Conservation (phyloP, 1,140 invertebrate genomes). For the Spodoptera litura region DNA sequence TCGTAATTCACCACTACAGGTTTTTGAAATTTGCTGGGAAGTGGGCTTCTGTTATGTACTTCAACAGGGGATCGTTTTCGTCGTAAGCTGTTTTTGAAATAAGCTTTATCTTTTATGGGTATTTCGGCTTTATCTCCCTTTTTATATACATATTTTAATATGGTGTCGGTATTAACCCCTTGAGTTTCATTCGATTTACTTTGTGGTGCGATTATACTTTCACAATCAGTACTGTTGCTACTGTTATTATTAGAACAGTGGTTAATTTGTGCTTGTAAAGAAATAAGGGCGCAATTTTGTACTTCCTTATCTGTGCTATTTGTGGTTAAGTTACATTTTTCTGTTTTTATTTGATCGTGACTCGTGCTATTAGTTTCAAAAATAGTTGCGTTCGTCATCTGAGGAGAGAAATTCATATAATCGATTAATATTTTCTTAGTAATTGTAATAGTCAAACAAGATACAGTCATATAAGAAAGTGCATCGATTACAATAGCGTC, state of each 20-base stretch:
- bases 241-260: slow-evolving; percentile 15
- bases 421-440: neutral
- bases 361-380: slow-evolving; percentile 25
- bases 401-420: neutral
- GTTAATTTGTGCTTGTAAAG: neutral
- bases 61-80: slow-evolving; percentile 62
- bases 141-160: slow-evolving; percentile 69
- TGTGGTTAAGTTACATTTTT: slow-evolving; percentile 26
- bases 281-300: slow-evolving; percentile 13
- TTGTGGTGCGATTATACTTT: no score
- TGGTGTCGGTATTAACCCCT: slow-evolving; percentile 55
- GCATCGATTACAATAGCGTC: neutral
- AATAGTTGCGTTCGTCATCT: slow-evolving; percentile 40
- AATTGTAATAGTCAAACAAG: neutral
- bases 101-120: slow-evolving; percentile 64
- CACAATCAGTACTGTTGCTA: neutral
- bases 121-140: slow-evolving; percentile 55
- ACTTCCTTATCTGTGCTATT: neutral
- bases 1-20: slow-evolving; percentile 65
- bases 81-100: slow-evolving; percentile 71
- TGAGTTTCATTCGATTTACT: slow-evolving; percentile 18
- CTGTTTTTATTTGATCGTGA: neutral
- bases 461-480: neutral
- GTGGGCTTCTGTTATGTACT: slow-evolving; percentile 23
- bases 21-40: slow-evolving; percentile 34